Conservation (phyloP, 2,113 vertebrate species). For the Pycnonotus jocosus region DNA sequence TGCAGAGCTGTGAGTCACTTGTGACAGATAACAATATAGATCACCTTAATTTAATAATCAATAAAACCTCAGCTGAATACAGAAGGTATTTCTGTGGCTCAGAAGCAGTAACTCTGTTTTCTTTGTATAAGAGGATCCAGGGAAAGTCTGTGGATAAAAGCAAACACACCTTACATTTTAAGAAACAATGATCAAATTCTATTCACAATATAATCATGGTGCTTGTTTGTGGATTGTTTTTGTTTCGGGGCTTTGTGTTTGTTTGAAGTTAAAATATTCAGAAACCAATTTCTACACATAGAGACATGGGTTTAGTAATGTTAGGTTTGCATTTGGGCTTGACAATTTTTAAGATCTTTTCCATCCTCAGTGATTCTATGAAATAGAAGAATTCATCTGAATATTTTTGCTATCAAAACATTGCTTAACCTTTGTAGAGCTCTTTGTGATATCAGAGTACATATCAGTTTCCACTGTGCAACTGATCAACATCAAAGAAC, state of each 20-base stretch:
- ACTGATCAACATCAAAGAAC: background rate
- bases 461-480: background rate
- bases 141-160: background rate
- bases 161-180: background rate
- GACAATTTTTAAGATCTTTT: background rate
- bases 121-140: background rate
- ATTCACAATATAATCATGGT: background rate
- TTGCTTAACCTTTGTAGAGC: background rate
- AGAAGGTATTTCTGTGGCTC: background rate
- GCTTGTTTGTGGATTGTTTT: background rate
- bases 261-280: background rate
- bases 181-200: background rate
- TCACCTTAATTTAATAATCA: background rate
- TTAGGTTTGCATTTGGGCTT: background rate
- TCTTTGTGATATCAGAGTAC: background rate
- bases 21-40: background rate
- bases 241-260: rapidly evolving
- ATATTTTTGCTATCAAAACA: background rate
- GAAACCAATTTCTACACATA: background rate
- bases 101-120: background rate
- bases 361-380: background rate
- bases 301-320: background rate
- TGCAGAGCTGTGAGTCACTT: background rate
- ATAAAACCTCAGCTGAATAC: background rate
- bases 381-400: background rate